These are phyloP conservation scores for Xiphorhynchus erythropygius DNA, from an alignment of 2,797 vertebrate species.

Conservation along the genomic window DNA sequence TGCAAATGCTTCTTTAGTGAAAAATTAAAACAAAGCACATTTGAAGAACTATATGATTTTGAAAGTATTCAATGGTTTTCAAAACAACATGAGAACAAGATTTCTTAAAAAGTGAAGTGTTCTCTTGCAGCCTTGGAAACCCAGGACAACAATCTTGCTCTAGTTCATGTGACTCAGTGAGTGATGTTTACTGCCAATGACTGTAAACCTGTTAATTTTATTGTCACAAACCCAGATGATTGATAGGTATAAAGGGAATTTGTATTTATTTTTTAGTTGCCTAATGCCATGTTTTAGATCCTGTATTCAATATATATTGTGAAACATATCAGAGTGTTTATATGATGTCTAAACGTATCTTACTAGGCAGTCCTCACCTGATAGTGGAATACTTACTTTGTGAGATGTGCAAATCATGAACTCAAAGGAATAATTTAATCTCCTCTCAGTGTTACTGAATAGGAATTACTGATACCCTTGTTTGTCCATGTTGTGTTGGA, in stretches of 20 bases:
- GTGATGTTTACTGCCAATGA: not conserved
- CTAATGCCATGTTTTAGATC: not conserved
- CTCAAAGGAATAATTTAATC: not conserved
- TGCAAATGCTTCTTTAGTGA: not conserved
- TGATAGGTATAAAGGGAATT: not conserved
- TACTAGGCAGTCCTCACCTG: not conserved
- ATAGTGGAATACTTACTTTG: not conserved
- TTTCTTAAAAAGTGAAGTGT: not conserved
- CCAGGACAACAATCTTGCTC: not conserved
- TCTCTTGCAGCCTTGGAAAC: not conserved
- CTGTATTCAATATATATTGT: not conserved
- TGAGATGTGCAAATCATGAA: not conserved
- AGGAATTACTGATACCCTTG: not conserved
- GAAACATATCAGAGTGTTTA: not conserved
- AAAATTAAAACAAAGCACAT: not conserved
- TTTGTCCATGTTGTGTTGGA: not conserved
- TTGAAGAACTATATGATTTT: not conserved
- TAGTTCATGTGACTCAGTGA: not conserved
- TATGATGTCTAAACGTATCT: not conserved
- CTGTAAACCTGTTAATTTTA: conserved; percentile 9
- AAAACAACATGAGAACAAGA: not conserved
- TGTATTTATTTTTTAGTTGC: not conserved
- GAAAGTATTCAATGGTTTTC: not conserved
- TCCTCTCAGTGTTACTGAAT: not conserved
- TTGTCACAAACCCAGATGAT: not conserved